A percentile compares a stretch with the other conserved stretches of the same genome.
These are phyloP conservation scores for Stigmatopora argus DNA, from an alignment of 2,113 vertebrate species.

Conservation along the genomic window DNA sequence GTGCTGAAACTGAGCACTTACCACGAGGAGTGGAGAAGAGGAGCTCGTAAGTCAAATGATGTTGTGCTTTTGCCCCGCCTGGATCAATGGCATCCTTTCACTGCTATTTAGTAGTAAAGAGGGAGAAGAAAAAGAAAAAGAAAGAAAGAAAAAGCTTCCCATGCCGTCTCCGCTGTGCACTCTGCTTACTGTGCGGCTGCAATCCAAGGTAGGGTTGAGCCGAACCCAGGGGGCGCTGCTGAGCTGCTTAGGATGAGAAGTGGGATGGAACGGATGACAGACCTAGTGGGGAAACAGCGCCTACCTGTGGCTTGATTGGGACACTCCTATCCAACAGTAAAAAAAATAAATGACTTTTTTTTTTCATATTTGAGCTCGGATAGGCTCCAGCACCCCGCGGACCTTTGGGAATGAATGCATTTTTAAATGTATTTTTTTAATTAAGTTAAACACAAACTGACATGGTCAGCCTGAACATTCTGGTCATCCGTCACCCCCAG, in stretches of 20 bases:
- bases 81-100: conserved; percentile 66
- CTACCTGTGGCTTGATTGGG: conserved; percentile 23
- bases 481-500: conserved; percentile 20
- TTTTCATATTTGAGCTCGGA: background rate
- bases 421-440: too few species aligned
- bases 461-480: conserved; percentile 17
- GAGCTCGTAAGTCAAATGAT: conserved; percentile 58
- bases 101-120: conserved; percentile 31
- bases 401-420: too few species aligned
- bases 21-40: conserved; percentile 48
- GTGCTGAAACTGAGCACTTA: conserved; percentile 39
- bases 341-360: background rate
- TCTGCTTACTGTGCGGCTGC: conserved; percentile 36
- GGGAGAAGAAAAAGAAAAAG: background rate
- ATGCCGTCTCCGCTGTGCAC: conserved; percentile 11
- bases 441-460: too few species aligned
- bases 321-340: background rate
- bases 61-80: conserved; percentile 41
- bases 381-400: too few species aligned
- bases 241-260: conserved; percentile 1
- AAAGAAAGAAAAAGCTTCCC: background rate
- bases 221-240: conserved; percentile 21
- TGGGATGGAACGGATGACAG: background rate
- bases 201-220: conserved; percentile 49
- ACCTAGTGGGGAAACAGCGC: conserved; percentile 38